Conservation (phyloP, 2,797 vertebrate genomes). For the Neosilurus hyrtlii region DNA sequence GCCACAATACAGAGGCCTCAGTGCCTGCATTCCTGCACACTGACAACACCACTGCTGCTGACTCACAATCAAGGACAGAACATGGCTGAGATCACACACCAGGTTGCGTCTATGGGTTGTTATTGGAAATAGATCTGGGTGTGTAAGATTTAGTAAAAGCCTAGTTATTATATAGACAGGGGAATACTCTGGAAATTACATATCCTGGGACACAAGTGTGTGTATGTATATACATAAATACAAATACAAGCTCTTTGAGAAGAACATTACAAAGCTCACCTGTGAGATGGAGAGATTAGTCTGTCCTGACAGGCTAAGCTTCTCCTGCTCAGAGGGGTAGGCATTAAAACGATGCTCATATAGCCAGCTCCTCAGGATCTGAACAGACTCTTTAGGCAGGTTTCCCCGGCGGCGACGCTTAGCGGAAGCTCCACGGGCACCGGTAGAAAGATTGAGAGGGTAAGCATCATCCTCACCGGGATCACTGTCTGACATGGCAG, state of each 20-base stretch:
- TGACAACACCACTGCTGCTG: slow-evolving; percentile 60
- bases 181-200: background rate
- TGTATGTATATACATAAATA: background rate
- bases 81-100: slow-evolving; percentile 37
- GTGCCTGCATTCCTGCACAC: slow-evolving; percentile 67
- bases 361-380: slow-evolving; percentile 93
- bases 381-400: slow-evolving; percentile 92
- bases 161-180: background rate
- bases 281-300: slow-evolving; percentile 92
- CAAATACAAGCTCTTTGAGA: background rate
- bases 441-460: slow-evolving; percentile 75
- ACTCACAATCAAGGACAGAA: slow-evolving; percentile 58
- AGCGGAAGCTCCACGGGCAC: slow-evolving; percentile 60
- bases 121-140: slow-evolving; percentile 17
- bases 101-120: background rate
- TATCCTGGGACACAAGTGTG: background rate
- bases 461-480: slow-evolving; percentile 80
- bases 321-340: slow-evolving; percentile 95
- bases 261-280: slow-evolving; percentile 66
- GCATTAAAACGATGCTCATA: slow-evolving; percentile 94
- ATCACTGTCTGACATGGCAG: slow-evolving; percentile 85
- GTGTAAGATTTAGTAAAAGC: background rate
- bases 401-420: slow-evolving; percentile 93
- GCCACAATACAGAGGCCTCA: slow-evolving; percentile 62
- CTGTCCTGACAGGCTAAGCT: slow-evolving; percentile 84